These are phyloP conservation scores for Gonocerus acuteangulatus DNA, from an alignment of 2,888 invertebrate genomes.

Conservation along the genomic window DNA sequence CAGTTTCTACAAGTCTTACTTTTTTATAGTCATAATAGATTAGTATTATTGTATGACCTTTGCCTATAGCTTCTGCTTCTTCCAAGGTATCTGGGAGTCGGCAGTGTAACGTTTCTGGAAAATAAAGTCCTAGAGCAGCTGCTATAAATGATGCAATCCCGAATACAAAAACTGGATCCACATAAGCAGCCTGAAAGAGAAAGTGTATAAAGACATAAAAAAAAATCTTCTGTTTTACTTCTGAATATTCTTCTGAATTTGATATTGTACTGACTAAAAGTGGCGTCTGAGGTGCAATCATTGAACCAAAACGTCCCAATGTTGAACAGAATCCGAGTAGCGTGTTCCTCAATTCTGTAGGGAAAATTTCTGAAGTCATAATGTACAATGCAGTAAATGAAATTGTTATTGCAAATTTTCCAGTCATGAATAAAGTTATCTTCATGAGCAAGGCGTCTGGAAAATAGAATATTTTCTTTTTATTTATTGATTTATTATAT, in stretches of 20 bases:
- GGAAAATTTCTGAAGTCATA: slow-evolving; percentile 45
- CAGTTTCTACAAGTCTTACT: no score
- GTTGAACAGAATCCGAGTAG: slow-evolving; percentile 41
- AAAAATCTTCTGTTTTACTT: no score
- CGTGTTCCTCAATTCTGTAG: slow-evolving; percentile 39
- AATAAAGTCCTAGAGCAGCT: slow-evolving; percentile 53
- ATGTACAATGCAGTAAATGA: slow-evolving; percentile 45
- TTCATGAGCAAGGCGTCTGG: slow-evolving; percentile 36
- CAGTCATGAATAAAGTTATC: slow-evolving; percentile 42
- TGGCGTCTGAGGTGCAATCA: slow-evolving; percentile 41
- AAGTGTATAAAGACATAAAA: no score
- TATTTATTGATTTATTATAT: no score
- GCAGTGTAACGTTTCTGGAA: slow-evolving; percentile 62
- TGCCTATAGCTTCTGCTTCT: slow-evolving; percentile 54
- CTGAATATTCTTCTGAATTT: no score
- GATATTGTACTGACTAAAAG: slow-evolving; percentile 39
- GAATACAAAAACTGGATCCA: slow-evolving; percentile 54
- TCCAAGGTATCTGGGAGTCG: slow-evolving; percentile 59
- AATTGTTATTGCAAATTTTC: slow-evolving; percentile 45
- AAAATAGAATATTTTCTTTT: background rate
- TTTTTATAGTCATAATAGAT: no score
- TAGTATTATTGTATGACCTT: no score
- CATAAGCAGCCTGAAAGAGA: slow-evolving; percentile 33
- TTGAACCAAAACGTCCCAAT: slow-evolving; percentile 40
- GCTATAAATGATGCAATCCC: slow-evolving; percentile 55